Base-by-base conservation (phyloP, 2,113 vertebrate genomes). In the Blennius ocellaris region DNA sequence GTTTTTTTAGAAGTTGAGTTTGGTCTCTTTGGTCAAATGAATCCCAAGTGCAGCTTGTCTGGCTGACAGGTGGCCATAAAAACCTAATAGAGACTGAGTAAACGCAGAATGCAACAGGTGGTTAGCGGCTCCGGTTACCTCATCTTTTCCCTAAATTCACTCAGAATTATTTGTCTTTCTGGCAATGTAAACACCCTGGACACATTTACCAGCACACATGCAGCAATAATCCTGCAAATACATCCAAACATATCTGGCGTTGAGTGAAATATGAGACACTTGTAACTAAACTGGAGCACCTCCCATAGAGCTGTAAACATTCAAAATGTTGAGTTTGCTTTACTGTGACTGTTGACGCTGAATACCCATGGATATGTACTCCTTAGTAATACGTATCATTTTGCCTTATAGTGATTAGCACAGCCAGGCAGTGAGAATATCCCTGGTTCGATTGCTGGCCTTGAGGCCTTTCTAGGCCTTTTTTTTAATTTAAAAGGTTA, bases 51-150 rank as follows among this genome's bases (percentile, higher is more conserved):
- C 58, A 49, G 80, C 75, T 76, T 7, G 73, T 74, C 58, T 86
- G 80, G 71, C 48, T 60, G 78, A 86, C 85, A 89, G 85, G 83
- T 79, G 85, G 78, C 75, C 65, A 77, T 91, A 79, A 88, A 86
- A 80, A 51, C 45, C 51, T 64, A 70, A 84, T 56, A 78, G 56
- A 76, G 59, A 58, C 41, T 65, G 61, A 69, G 57, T 78, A 66
- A 86, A 69, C 81, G 78, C 64, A 74, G 75, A 73, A 57, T 6
- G 72, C 61, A 88, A 88, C 86, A 90, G 88, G 82, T 89, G 88
- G 77, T 64, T 78, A 10, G 68, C 69, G 50, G 82, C 66, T 87
- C 60, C 36, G 17, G 84, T 87, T 89, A 83, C 84, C 75, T 85
- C 81, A 82, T 74, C 63, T 59, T 82, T 78, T 14, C 59, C 44